Evolutionary conservation across 2,113 vertebrate species (phyloP), one percentile per base, ranked within the genome.

Genomic region (Clupea harengus): DNA sequence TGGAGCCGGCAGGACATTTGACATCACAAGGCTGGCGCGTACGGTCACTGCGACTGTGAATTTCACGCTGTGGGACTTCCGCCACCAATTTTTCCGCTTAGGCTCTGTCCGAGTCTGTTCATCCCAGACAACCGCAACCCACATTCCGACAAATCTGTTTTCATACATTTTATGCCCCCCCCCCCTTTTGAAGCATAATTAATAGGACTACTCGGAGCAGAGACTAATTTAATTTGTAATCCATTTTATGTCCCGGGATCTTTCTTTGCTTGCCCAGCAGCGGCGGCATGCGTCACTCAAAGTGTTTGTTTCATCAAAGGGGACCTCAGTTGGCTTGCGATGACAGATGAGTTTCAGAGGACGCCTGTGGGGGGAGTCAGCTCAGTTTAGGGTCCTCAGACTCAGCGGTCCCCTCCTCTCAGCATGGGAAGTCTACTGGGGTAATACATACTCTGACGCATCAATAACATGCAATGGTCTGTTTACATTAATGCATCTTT

Each of bases 201-300:
- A 87, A 87, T 52, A 82, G 86, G 64, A 84, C 75, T 50, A 86
- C 80, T 81, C 78, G 39, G 50, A 82, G 28, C 85, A 50, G 84
- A 80, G 75, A 85, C 89, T 93, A 92, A 93, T 92, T 92, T 89
- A 67, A 90, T 88, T 91, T 93, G 90, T 49, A 88, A 88, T 87
- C 84, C 82, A 90, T 90, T 92, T 91, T 85, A 88, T 87, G 45
- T 84, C 84, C 81, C 89, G 81, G 86, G 18, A 44, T 87, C 78
- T 67, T 84, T 80, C 54, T 81, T 85, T 87, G 85, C 81, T 45
- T 60, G 86, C 86, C 67, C 81, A 80, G 84, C 86, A 72, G 64
- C 85, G 3, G 8, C 81, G 45, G 8, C 81, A 25, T 18, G 84
- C 85, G 82, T 87, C 84, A 87, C 91, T 83, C 88, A 86, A 80